phyloP scores from a whole-genome alignment of 2,888 invertebrate species.

The Drosophila koepferae region DNA sequence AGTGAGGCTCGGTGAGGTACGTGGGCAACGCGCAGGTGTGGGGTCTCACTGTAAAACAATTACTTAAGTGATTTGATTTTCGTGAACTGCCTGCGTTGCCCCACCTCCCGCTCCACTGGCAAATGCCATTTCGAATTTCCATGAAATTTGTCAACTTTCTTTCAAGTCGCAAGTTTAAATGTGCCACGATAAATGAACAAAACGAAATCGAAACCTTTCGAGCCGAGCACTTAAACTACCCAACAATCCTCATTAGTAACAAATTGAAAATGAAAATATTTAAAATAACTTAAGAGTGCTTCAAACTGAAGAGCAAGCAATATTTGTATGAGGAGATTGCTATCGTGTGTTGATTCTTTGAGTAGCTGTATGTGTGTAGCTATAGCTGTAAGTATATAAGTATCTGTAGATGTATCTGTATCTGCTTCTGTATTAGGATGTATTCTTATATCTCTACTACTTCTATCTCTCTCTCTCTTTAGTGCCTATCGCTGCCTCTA shows the following conservation, averaged over 20 bases:
- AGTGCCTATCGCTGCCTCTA: no score
- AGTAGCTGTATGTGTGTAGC: neutral
- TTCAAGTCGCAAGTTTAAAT: slow-evolving; percentile 29
- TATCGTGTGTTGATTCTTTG: no score
- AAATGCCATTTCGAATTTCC: slow-evolving; percentile 25
- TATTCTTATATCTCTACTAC: neutral
- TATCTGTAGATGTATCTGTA: neutral
- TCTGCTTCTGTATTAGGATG: neutral
- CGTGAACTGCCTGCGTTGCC: neutral
- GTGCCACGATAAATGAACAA: neutral
- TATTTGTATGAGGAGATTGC: neutral
- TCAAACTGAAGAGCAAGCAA: neutral
- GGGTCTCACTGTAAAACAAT: slow-evolving; percentile 39
- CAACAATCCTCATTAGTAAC: neutral
- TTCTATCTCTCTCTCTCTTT: neutral
- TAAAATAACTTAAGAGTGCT: neutral
- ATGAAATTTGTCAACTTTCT: slow-evolving; percentile 22
- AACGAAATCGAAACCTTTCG: neutral
- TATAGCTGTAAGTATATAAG: neutral
- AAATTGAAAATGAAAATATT: neutral
- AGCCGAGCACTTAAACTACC: neutral
- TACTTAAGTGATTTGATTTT: slow-evolving; percentile 40
- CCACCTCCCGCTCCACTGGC: neutral
- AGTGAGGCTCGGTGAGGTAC: no score
- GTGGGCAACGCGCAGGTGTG: neutral